Evolutionary conservation across 2,888 invertebrate genomes (phyloP).

Genomic region (Lithophane leautieri): DNA sequence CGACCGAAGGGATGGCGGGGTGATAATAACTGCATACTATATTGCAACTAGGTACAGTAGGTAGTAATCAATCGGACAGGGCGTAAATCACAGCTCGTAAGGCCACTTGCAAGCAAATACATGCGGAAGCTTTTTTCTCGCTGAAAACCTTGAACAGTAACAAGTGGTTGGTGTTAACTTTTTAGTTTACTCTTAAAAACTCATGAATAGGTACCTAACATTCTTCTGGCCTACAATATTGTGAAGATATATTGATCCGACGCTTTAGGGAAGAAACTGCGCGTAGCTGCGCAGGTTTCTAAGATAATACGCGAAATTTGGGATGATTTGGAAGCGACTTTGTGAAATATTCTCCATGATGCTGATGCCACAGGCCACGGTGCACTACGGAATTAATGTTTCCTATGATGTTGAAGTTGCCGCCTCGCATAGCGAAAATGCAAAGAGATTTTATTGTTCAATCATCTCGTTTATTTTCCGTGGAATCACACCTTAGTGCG

Average conservation of each 20-base stretch:
- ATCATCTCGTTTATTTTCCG: not conserved
- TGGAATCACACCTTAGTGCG: not conserved
- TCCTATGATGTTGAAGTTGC: constrained; percentile 4
- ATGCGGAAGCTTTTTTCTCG: not conserved
- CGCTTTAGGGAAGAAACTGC: not conserved
- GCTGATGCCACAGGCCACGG: constrained; percentile 12
- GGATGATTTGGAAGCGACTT: constrained; percentile 26
- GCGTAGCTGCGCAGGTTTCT: constrained; percentile 24
- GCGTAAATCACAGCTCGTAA: constrained; percentile 32
- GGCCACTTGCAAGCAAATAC: not conserved
- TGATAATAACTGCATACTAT: constrained; percentile 29
- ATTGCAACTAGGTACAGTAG: constrained; percentile 22
- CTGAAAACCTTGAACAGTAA: constrained; percentile 18
- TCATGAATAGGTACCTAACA: not conserved
- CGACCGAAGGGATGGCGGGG: constrained; percentile 33
- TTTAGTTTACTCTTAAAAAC: not conserved
- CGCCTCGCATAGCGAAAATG: not conserved
- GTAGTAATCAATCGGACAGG: constrained; percentile 29
- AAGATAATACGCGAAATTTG: not conserved
- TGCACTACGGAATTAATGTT: not conserved
- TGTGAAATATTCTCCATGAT: constrained; percentile 31
- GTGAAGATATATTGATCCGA: constrained; percentile 28
- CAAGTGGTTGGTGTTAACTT: constrained; percentile 48
- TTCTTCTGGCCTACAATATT: not conserved
- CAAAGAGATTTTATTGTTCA: not conserved